These are phyloP conservation scores for Sipunculus nudus DNA, from an alignment of 2,888 invertebrate genomes.

Conservation along the genomic window DNA sequence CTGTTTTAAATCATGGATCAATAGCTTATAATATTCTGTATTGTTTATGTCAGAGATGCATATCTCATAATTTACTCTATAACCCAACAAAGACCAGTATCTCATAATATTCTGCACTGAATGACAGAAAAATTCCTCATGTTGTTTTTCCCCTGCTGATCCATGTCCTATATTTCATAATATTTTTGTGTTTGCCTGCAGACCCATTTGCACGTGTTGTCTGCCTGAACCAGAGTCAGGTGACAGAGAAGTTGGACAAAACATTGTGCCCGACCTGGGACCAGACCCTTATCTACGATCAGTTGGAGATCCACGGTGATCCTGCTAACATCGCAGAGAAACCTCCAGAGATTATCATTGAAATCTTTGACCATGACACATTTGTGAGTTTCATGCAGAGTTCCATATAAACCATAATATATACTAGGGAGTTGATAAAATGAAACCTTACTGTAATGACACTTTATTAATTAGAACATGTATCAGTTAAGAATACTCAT, in stretches of 20 bases:
- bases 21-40: too few species aligned
- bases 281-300: slow-evolving; percentile 68
- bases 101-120: too few species aligned
- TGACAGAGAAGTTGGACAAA: slow-evolving; percentile 64
- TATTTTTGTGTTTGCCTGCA: too few species aligned
- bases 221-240: slow-evolving; percentile 65
- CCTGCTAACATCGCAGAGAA: slow-evolving; percentile 55
- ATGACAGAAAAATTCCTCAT: too few species aligned
- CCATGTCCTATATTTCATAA: too few species aligned
- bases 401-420: neutral
- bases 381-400: slow-evolving; percentile 67
- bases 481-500: too few species aligned
- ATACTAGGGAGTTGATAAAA: neutral
- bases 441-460: too few species aligned
- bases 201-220: slow-evolving; percentile 68
- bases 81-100: too few species aligned
- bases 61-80: too few species aligned
- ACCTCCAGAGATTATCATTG: slow-evolving; percentile 66
- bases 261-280: slow-evolving; percentile 69
- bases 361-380: slow-evolving; percentile 68
- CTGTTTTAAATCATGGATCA: too few species aligned
- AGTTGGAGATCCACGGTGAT: slow-evolving; percentile 65
- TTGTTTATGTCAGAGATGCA: too few species aligned
- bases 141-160: neutral
- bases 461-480: too few species aligned